phyloP scores from a whole-genome alignment of 2,113 vertebrate species.

The Ciconia stormi region DNA sequence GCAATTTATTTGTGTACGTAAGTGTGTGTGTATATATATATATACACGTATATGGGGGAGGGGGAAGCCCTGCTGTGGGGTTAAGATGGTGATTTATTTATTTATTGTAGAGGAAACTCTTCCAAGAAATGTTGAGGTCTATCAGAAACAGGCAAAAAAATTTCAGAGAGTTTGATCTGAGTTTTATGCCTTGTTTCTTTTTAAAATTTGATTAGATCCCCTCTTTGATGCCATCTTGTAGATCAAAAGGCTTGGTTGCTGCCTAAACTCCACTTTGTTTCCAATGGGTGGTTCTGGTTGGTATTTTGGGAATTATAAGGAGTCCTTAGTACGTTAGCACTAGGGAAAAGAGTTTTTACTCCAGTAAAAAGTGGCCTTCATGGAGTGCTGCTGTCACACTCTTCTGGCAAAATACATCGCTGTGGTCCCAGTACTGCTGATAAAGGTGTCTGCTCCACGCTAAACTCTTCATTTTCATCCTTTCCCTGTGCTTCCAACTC shows the following conservation, averaged over 20 bases:
- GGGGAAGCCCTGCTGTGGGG: neutral
- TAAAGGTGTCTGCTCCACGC: neutral
- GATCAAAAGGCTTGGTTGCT: neutral
- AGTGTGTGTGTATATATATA: neutral
- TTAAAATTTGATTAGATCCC: neutral
- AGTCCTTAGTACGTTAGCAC: neutral
- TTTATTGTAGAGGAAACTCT: neutral
- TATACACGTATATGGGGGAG: neutral
- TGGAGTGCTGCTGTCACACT: neutral
- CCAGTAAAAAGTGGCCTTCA: neutral
- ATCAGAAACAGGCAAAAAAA: neutral
- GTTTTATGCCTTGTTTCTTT: neutral
- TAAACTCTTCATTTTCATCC: neutral
- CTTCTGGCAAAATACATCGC: neutral
- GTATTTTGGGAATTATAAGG: neutral
- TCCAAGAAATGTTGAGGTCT: neutral
- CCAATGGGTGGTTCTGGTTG: neutral
- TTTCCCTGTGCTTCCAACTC: neutral
- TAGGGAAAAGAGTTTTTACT: neutral
- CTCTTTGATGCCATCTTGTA: neutral
- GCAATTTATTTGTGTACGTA: neutral
- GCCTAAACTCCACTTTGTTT: neutral
- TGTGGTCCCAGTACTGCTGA: neutral
- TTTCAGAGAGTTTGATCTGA: neutral
- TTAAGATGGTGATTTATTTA: neutral